Conservation (phyloP, 2,888 invertebrate species). For the Trissolcus brochymenae region DNA sequence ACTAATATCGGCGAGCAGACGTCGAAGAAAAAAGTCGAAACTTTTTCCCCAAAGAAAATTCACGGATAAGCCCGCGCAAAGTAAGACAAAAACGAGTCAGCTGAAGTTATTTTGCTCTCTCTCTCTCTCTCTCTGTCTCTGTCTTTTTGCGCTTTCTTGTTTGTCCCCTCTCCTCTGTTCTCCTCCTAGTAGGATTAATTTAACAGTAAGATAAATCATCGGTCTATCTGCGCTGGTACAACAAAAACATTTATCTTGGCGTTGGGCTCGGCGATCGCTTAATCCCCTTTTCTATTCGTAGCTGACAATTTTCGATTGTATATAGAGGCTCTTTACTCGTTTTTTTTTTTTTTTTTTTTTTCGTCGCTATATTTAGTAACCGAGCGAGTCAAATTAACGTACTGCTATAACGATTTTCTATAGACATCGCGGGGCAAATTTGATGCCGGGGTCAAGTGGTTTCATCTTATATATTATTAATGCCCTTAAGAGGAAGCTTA, state of each 20-base stretch:
- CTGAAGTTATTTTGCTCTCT: conserved; percentile 3
- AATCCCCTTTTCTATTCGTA: conserved; percentile 24
- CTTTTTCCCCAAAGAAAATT: not conserved
- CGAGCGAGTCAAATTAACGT: too few relatives aligned
- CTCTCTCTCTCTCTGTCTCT: conserved; percentile 5
- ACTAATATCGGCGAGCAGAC: too few relatives aligned
- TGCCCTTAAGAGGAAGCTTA: not conserved
- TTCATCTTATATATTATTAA: conserved; percentile 8
- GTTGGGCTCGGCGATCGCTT: conserved; percentile 26
- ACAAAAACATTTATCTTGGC: conserved; percentile 65
- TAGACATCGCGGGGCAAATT: conserved; percentile 17
- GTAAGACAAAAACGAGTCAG: conserved; percentile 18
- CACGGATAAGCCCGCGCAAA: not conserved
- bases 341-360: conserved; percentile 45
- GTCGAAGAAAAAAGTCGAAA: too few relatives aligned
- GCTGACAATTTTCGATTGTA: conserved; percentile 41
- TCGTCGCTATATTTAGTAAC: too few relatives aligned
- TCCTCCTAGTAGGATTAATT: conserved; percentile 44
- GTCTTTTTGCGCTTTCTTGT: too few relatives aligned
- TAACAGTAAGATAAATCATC: conserved; percentile 63
- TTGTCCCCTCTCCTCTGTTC: not conserved
- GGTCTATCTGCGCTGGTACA: conserved; percentile 61
- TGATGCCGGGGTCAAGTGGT: conserved; percentile 18
- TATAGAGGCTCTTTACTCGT: conserved; percentile 35
- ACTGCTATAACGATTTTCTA: too few relatives aligned